A percentile compares a stretch with the other conserved stretches of the same genome.
These are phyloP conservation scores for Chloroceryle amazona DNA, from an alignment of 2,797 vertebrate genomes.

Conservation along the genomic window DNA sequence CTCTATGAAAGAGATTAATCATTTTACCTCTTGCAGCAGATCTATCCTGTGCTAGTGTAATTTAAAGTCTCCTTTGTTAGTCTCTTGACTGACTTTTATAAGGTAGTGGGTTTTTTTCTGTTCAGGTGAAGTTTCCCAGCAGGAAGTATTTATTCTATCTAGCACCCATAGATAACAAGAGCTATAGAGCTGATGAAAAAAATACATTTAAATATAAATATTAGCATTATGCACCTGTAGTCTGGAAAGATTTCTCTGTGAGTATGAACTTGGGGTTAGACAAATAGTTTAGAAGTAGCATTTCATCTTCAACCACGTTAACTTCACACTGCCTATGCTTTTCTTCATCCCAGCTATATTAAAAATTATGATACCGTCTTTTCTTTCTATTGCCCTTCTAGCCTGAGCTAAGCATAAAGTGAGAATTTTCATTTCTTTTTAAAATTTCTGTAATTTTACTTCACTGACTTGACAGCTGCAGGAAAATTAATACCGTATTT, in stretches of 20 bases:
- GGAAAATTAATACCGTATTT: neutral
- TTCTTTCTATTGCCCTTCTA: neutral
- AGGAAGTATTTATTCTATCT: neutral
- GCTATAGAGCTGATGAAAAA: neutral
- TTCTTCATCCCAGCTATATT: neutral
- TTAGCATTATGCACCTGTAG: neutral
- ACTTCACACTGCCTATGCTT: neutral
- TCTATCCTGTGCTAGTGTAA: neutral
- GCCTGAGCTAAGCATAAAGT: neutral
- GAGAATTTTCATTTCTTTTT: conserved; percentile 9
- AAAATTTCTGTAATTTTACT: conserved; percentile 20
- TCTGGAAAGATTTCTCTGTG: neutral
- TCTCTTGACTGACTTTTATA: neutral
- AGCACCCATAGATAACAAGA: neutral
- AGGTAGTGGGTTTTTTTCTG: neutral
- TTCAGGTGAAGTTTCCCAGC: neutral
- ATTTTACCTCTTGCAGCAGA: neutral
- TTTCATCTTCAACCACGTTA: neutral
- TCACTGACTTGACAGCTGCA: neutral
- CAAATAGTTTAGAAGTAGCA: neutral
- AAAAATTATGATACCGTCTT: neutral
- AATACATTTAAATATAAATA: neutral
- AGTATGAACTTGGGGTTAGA: neutral
- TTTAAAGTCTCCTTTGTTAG: neutral
- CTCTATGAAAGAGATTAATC: neutral